phyloP scores from a whole-genome alignment of 2,888 invertebrate genomes.

The Anthophora plumipes region DNA sequence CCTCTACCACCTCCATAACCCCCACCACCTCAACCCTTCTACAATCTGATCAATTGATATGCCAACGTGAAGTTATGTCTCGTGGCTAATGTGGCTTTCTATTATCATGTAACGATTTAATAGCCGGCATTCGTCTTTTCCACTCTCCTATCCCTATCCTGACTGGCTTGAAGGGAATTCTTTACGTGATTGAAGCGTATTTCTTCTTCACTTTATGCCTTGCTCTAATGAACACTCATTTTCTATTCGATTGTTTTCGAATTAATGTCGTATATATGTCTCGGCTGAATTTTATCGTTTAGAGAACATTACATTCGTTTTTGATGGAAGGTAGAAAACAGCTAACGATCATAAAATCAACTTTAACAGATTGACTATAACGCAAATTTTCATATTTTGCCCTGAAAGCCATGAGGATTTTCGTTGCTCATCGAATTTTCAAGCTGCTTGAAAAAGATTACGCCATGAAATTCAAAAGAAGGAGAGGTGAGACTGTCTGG shows the following conservation, averaged over 20 bases:
- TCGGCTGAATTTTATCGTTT: background rate
- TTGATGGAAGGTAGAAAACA: background rate
- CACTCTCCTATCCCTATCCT: background rate
- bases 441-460: too few relatives aligned
- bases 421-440: too few relatives aligned
- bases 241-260: background rate
- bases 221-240: background rate
- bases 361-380: too few relatives aligned
- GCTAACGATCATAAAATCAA: slow-evolving; percentile 32
- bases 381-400: too few relatives aligned
- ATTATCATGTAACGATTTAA: slow-evolving; percentile 27
- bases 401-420: too few relatives aligned
- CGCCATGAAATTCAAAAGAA: too few relatives aligned
- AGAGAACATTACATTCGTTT: too few relatives aligned
- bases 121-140: slow-evolving; percentile 12
- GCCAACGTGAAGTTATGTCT: slow-evolving; percentile 23
- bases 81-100: slow-evolving; percentile 11
- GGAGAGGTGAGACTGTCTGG: too few relatives aligned
- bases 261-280: background rate
- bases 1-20: background rate
- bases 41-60: slow-evolving; percentile 38
- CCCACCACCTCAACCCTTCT: background rate
- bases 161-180: background rate
- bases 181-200: background rate
- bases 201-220: background rate